Evolutionary conservation across 1,140 invertebrate species (phyloP), one percentile per base, ranked within the genome.

Genomic region (Euwallacea similis): DNA sequence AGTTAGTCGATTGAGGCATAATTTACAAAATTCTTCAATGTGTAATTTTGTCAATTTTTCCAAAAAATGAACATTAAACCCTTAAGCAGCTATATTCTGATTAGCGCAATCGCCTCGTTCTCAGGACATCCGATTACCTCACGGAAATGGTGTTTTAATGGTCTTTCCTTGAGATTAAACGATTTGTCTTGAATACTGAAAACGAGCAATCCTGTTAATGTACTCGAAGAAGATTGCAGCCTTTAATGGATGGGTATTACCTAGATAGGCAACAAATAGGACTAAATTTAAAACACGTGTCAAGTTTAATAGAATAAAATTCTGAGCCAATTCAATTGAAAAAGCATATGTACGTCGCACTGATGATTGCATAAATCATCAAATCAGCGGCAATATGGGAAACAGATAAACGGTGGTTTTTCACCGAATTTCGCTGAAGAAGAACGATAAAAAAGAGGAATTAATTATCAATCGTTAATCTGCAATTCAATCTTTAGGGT

Each of bases 381-480:
- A 11, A 50, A 13, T 50, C 46, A 50, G 13, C 46, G 46, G 46
- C 13, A 11, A 50, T 50, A 50, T 50, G 9, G 46, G 46, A 11
- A 41, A 10, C 10, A 41, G 42, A 59, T 59, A 59, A 46, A 42
- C 13, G 44, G 60, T 43, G 60, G 44, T 9, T 59, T 59, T 41
- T 59, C 7, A n/a, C 13, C 44, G 43, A 63, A 63, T 13, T 44
- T 63, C 42, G 43, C 46, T 63, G 60, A 44, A 21, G 60, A 63
- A 42, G 42, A 15, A n/a, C 15, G 60, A 63, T 63, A 63, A 63
- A 63, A 63, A 47, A 59, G 11, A 8, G n/a, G 53, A 54, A 66
- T 66, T 66, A 66, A 66, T 66, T 66, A 66, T 66, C 63, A 41
- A 42, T 54, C 47, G 63, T 66, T 66, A 66, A 66, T 66, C 63